Evolutionary conservation across 2,888 invertebrate species (phyloP).

Genomic region (Meteorus cinctellus): DNA sequence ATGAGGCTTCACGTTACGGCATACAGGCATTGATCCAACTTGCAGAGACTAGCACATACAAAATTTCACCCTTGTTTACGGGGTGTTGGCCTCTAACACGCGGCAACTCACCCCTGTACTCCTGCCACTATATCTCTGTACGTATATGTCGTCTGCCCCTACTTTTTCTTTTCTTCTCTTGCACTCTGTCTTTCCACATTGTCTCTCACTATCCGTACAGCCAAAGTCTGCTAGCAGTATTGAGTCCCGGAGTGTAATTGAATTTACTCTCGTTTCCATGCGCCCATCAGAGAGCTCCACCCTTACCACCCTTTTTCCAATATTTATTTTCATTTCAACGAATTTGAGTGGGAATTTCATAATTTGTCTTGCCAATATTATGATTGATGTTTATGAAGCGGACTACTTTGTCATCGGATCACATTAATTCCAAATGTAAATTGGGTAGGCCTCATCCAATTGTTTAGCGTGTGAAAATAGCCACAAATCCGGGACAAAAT

Average conservation of each 20-base stretch:
- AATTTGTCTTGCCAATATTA: too few relatives aligned
- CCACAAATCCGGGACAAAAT: constrained; percentile 32
- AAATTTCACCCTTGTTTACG: constrained; percentile 65
- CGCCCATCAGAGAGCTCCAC: constrained; percentile 56
- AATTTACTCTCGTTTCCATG: constrained; percentile 65
- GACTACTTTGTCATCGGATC: not conserved
- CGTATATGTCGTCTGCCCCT: not conserved
- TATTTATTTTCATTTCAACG: not conserved
- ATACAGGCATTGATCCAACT: constrained; percentile 28
- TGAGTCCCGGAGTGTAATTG: constrained; percentile 63
- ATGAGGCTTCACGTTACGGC: not conserved
- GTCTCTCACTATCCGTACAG: constrained; percentile 20
- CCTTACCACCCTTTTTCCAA: constrained; percentile 46
- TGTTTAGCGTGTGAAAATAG: constrained; percentile 6
- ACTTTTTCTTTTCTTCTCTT: constrained; percentile 18
- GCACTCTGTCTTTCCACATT: constrained; percentile 8
- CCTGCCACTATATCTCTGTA: constrained; percentile 4
- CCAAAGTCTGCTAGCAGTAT: constrained; percentile 56
- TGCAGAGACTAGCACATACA: constrained; percentile 52
- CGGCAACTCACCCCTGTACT: constrained; percentile 18
- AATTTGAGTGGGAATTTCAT: too few relatives aligned
- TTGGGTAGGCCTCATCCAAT: not conserved
- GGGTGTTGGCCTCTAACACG: constrained; percentile 58
- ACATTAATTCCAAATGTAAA: not conserved
- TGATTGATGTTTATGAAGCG: too few relatives aligned